Conservation (phyloP, 2,797 vertebrate species). For the Sebastes ruberrimus region DNA sequence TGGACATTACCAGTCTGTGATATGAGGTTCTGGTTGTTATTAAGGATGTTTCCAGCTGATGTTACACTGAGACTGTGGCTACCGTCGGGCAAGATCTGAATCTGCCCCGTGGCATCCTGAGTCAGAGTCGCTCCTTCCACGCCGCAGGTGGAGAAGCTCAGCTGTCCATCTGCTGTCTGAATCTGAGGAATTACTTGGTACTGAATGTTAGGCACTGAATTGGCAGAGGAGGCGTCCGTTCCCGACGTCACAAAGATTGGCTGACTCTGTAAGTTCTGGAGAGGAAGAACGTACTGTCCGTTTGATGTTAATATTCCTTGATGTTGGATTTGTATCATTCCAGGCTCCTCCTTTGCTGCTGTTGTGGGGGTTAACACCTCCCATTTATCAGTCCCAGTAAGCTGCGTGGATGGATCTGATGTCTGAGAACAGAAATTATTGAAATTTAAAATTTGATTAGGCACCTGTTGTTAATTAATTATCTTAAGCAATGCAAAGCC, state of each 20-base stretch:
- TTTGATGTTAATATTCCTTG: conserved; percentile 94
- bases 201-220: conserved; percentile 96
- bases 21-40: conserved; percentile 92
- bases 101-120: conserved; percentile 94
- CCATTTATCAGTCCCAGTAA: conserved; percentile 95
- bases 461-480: background rate
- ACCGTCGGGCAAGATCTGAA: conserved; percentile 96
- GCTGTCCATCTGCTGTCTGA: conserved; percentile 95
- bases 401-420: conserved; percentile 90
- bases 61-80: conserved; percentile 92
- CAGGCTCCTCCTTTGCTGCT: conserved; percentile 92
- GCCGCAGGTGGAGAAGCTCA: conserved; percentile 92
- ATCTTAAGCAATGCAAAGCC: background rate
- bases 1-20: conserved; percentile 93
- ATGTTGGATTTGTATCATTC: conserved; percentile 95
- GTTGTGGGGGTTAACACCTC: conserved; percentile 91
- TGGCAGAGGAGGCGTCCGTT: conserved; percentile 91
- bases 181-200: conserved; percentile 99
- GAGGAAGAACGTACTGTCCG: conserved; percentile 98
- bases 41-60: conserved; percentile 88
- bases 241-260: conserved; percentile 96
- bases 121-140: conserved; percentile 90
- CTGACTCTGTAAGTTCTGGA: conserved; percentile 97
- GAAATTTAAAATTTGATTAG: conserved; percentile 30
- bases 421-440: conserved; percentile 80